These are phyloP conservation scores for Euglossa dilemma DNA, from an alignment of 1,140 invertebrate genomes.

Conservation along the genomic window DNA sequence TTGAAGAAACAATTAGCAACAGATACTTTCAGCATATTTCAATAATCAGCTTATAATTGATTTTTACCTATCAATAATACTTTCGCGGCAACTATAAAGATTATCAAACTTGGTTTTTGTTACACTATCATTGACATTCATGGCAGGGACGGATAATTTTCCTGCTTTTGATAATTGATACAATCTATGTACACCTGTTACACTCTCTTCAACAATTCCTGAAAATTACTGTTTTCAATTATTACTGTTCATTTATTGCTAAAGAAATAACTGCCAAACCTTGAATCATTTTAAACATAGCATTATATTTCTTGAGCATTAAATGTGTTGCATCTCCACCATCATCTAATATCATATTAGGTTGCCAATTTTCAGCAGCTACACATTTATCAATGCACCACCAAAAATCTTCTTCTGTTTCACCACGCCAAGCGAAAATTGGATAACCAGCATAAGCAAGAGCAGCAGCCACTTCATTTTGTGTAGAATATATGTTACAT, in stretches of 20 bases:
- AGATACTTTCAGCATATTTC: neutral
- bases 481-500: conserved; percentile 99
- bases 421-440: conserved; percentile 97
- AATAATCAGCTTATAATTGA: neutral
- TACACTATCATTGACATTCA: conserved; percentile 99
- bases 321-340: conserved; percentile 98
- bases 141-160: conserved; percentile 97
- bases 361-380: conserved; percentile 95
- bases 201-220: conserved; percentile 99
- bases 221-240: conserved; percentile 49
- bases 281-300: conserved; percentile 97
- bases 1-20: neutral
- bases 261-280: conserved; percentile 81
- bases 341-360: conserved; percentile 99
- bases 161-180: conserved; percentile 98
- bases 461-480: conserved; percentile 99
- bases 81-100: conserved; percentile 95
- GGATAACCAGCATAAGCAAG: conserved; percentile 94
- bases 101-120: conserved; percentile 99
- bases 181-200: conserved; percentile 97
- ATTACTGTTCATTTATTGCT: neutral
- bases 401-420: conserved; percentile 99
- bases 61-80: conserved; percentile 94
- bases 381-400: conserved; percentile 99
- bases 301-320: conserved; percentile 98